phyloP scores from a whole-genome alignment of 1,140 invertebrate genomes.

The Saccostrea cuccullata region DNA sequence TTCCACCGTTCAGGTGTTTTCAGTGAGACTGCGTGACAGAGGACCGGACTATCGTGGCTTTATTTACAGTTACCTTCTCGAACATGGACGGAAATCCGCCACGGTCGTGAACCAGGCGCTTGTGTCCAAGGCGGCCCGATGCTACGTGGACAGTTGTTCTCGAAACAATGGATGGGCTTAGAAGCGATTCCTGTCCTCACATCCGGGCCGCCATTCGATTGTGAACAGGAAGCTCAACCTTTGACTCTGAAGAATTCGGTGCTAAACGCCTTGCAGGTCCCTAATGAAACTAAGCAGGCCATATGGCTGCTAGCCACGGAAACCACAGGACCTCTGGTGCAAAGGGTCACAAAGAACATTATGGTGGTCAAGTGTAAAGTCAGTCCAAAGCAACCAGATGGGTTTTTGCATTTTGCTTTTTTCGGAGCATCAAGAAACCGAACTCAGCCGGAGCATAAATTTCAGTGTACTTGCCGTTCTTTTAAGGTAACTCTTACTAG shows the following conservation, averaged over 20 bases:
- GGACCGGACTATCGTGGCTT: constrained; percentile 87
- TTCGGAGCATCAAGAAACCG: constrained; percentile 81
- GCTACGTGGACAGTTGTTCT: constrained; percentile 84
- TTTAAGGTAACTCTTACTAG: constrained; percentile 79
- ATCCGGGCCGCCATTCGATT: constrained; percentile 85
- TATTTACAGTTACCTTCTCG: constrained; percentile 84
- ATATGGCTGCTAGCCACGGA: constrained; percentile 84
- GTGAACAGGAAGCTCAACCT: constrained; percentile 83
- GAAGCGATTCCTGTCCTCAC: constrained; percentile 82
- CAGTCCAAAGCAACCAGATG: constrained; percentile 85
- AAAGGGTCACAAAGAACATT: constrained; percentile 87
- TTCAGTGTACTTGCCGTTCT: constrained; percentile 84
- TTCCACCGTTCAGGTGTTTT: constrained; percentile 84
- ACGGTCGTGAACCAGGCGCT: constrained; percentile 78
- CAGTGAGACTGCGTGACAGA: constrained; percentile 84
- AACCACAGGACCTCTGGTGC: constrained; percentile 85
- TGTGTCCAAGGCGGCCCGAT: constrained; percentile 81
- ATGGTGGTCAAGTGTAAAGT: constrained; percentile 89
- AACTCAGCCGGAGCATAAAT: constrained; percentile 81
- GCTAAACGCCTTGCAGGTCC: constrained; percentile 83
- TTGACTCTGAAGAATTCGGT: constrained; percentile 84
- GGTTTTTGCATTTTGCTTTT: constrained; percentile 87
- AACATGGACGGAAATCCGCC: constrained; percentile 78
- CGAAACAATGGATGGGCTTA: constrained; percentile 64
- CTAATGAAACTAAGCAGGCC: constrained; percentile 84